Percentiles rank a stretch among this genome's conserved stretches.
Evolutionary conservation across 2,797 vertebrate genomes (phyloP).

Genomic region (Buphagus erythrorhynchus): DNA sequence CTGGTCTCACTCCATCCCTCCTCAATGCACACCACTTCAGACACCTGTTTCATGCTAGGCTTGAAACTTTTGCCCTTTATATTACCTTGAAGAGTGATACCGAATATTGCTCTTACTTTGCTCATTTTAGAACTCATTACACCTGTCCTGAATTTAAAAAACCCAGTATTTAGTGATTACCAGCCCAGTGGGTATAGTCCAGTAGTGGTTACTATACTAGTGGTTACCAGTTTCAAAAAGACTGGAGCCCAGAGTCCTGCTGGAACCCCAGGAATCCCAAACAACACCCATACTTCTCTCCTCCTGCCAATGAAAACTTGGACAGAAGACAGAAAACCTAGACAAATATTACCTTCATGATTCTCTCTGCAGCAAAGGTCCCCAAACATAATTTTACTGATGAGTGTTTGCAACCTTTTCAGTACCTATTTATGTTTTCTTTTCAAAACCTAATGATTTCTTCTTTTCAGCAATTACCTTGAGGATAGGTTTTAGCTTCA

Average conservation of each 20-base stretch:
- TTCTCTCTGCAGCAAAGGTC: background rate
- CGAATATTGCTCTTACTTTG: background rate
- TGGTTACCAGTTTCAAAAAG: background rate
- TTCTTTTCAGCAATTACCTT: background rate
- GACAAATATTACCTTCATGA: background rate
- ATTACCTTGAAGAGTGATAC: background rate
- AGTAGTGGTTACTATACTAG: background rate
- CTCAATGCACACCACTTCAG: background rate
- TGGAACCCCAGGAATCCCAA: background rate
- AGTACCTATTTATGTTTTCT: background rate
- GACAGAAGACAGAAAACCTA: background rate
- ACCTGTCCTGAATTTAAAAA: background rate
- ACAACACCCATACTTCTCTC: background rate
- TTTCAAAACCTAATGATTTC: background rate
- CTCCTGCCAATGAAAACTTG: background rate
- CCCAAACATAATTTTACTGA: background rate
- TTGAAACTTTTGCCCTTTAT: background rate
- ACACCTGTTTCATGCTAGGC: background rate
- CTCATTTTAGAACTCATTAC: background rate
- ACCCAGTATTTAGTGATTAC: accelerated
- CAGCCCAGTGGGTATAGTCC: background rate
- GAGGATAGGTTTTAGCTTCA: background rate
- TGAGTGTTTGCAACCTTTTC: background rate
- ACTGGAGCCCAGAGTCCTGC: background rate
- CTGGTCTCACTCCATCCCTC: background rate